Evolutionary conservation across 2,888 invertebrate genomes (phyloP), one percentile per base, ranked within the genome.

Genomic region (Drosophila phalerata): DNA sequence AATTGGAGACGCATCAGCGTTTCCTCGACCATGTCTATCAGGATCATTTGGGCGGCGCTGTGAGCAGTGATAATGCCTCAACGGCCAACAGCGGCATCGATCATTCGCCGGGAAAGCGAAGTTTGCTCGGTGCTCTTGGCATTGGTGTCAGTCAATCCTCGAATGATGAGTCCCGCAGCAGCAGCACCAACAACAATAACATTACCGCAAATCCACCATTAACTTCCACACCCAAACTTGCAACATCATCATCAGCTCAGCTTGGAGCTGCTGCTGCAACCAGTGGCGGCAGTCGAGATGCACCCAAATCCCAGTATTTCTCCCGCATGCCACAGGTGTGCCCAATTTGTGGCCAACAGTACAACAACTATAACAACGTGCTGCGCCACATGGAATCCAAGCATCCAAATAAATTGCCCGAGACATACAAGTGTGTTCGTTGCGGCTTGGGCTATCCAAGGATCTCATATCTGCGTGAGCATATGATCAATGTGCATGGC

Each of bases 321-420:
- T 91, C 91, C 19, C 90, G 92, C 25, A 90, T 91, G 88, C 92
- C 92, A 1, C 93, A 93, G 67, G 92, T 91, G 22, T 93, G 93
- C 55, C 92, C 91, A 13, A 92, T 93, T 57, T 93, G 93, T 64
- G 92, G 92, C 0, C 92, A 92, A 60, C 92, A 92, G 66, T 93
- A 93, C 69, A 93, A 93, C 57, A 93, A 92, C 73, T 93, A 93
- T 57, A 92, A 93, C 73, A 93, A 93, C 72, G 93, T 93, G 22
- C 74, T 93, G 52, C 90, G 93, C 0, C 93, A 93, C 67, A 93
- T 93, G 93, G 93, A 93, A 75, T 91, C 92, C 2, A 93, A 93
- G 69, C 93, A 93, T 89, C 93, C 93, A 0, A 92, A 92, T 68
- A 92, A 93, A 69, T 73, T 93, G 69, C 93, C 93, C 10, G 91